Evolutionary conservation across 2,888 invertebrate genomes (phyloP), one percentile per base, ranked within the genome.

Genomic region (Syrista parreyssii): DNA sequence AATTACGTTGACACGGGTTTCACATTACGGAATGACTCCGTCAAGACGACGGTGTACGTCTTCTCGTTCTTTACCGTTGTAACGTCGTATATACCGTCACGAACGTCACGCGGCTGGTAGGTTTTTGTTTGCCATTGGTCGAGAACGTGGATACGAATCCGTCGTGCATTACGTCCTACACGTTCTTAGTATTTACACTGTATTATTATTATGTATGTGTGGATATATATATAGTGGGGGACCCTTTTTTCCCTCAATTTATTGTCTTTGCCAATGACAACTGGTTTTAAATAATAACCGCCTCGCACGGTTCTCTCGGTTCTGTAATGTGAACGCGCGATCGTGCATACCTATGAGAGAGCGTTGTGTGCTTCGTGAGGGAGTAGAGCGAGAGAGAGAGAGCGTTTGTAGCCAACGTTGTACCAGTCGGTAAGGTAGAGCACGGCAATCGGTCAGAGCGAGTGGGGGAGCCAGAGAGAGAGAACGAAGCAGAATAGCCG

Each of bases 221-320:
- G 2, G 2, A 23, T 23, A 4, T 40, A 55, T 1, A 23, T 23
- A 55, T 23, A 55, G 23, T 23, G 9, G 23, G 9, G 55, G 55
- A 55, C 55, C 33, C 36, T 78, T 69, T 78, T 78, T 79, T 81
- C 78, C 79, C 79, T 82, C 81, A 77, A 81, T 81, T 81, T 84
- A 83, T 83, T 79, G 79, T 86, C 76, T 78, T 75, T 75, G 75
- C 76, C 79, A 78, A 84, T 86, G 86, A 86, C 86, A 85, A 87
- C 84, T 81, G 83, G 82, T 82, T 82, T 83, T 82, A 86, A 85
- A 87, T 87, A 85, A 87, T 85, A 87, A 84, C 82, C 79, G 80
- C 23, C 74, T 36, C 74, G 32, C 34, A 31, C 12, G 74, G 74
- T 74, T 11, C 74, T 74, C 35, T 12, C 31, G 71, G 81, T 79